Evolutionary conservation across 1,140 invertebrate genomes (phyloP), one percentile per base, ranked within the genome.

Genomic region (Rhysida immarginata): DNA sequence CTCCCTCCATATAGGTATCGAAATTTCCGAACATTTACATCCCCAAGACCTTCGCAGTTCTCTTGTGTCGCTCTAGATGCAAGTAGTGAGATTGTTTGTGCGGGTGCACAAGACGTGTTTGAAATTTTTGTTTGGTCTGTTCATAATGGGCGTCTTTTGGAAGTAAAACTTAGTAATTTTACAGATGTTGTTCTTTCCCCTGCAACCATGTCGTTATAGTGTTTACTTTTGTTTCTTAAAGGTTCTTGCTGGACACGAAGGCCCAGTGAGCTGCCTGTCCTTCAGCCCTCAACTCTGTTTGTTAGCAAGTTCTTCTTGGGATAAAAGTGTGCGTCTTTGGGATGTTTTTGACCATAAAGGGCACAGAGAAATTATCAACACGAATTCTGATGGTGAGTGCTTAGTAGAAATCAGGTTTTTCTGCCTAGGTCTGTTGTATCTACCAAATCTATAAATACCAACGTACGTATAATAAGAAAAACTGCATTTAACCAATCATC

Each of bases 111-210:
- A 66, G 92, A 96, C 70, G 78, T 85, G 29, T 98, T 96, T 74
- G 88, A 96, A 60, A 86, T 98, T 60, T 97, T 82, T 74, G 73
- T 98, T 0, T 99, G 94, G 94, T 94, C 89, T 0, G 74, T 98
- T 58, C 87, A 96, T 73, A 81, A 87, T 16, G 94, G 94, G 2
- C 79, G 80, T 59, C 72, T 98, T 0, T 67, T 98, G 24, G 93
- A 97, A 74, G 87, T 87, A 59, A 41, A 56, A 45, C 46, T 26
- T n/a, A 20, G 1, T 25, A 20, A 2, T 54, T 24, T 58, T 54
- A 52, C 25, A 25, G 2, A 35, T 20, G 16, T 35, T 35, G 5
- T 16, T 35, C 16, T 8, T 35, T 35, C 16, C 29, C 5, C 16
- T 8, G 16, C 16, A 35, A 35, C 16, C 16, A 8, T 35, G 16